A percentile compares a stretch with the other conserved stretches of the same genome.
phyloP scores from a whole-genome alignment of 2,888 invertebrate species.

The Ormyrus nitidulus region DNA sequence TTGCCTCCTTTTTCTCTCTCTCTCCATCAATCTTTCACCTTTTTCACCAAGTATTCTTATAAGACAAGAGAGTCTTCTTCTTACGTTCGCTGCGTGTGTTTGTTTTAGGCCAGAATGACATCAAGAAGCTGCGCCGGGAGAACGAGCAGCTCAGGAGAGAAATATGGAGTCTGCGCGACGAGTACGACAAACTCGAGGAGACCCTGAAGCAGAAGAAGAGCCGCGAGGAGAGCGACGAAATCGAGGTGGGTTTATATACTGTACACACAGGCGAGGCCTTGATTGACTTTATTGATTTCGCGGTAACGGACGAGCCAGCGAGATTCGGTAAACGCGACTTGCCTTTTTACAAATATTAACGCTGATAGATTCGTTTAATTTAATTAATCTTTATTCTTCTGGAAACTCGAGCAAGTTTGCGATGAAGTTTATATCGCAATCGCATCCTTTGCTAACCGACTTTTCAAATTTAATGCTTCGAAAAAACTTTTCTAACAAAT shows the following conservation, averaged over 20 bases:
- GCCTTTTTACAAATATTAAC: conserved; percentile 40
- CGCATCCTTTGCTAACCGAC: no score
- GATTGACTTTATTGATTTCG: conserved; percentile 56
- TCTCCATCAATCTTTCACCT: conserved; percentile 29
- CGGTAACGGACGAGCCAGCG: neutral
- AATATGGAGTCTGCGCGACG: conserved; percentile 91
- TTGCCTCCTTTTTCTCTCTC: conserved; percentile 17
- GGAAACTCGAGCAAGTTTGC: no score
- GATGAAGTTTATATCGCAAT: no score
- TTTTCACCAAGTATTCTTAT: conserved; percentile 9
- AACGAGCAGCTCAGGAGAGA: conserved; percentile 92
- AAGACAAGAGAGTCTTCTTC: conserved; percentile 7
- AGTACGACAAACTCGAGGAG: conserved; percentile 90
- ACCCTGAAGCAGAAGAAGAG: conserved; percentile 79
- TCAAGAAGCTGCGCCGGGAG: conserved; percentile 90
- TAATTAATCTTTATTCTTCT: conserved; percentile 14
- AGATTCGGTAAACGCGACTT: conserved; percentile 38
- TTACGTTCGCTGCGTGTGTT: conserved; percentile 31
- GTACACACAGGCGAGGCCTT: conserved; percentile 10
- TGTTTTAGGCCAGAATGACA: conserved; percentile 87
- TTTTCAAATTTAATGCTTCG: no score
- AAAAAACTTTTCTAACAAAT: conserved; percentile 1
- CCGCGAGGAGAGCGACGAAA: conserved; percentile 69
- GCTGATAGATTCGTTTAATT: conserved; percentile 29
- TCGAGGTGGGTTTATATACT: conserved; percentile 64